Conservation (phyloP, 1,140 invertebrate species). For the Leptinotarsa lineolata region DNA sequence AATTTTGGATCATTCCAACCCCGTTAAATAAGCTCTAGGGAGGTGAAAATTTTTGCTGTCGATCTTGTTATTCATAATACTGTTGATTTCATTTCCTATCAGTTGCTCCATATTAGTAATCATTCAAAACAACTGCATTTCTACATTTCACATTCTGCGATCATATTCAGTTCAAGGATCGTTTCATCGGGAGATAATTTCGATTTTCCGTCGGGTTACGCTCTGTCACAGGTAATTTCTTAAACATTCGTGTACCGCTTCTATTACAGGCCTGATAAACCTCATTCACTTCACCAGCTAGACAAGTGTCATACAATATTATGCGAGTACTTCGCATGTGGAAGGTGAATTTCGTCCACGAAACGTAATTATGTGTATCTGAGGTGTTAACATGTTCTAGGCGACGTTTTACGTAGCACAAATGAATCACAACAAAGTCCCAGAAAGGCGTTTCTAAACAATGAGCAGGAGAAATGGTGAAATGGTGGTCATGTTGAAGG, state of each 20-base stretch:
- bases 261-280: conserved; percentile 19
- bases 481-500: no score
- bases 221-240: conserved; percentile 5
- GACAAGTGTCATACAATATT: conserved; percentile 18
- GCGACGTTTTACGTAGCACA: neutral
- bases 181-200: neutral
- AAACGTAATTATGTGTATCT: conserved; percentile 16
- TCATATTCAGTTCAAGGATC: no score
- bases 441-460: no score
- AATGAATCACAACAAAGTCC: neutral
- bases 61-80: no score
- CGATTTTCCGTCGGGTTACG: neutral
- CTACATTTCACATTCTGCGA: neutral
- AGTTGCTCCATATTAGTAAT: no score
- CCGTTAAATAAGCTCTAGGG: no score
- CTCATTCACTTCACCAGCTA: conserved; percentile 14
- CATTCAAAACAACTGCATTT: neutral
- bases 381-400: conserved; percentile 11
- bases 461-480: no score
- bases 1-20: no score
- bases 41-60: no score
- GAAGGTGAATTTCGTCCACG: conserved; percentile 4
- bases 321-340: conserved; percentile 21
- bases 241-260: conserved; percentile 18
- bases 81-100: no score